Conservation (phyloP, 2,888 invertebrate genomes). For the Neocrepidodera transversa region DNA sequence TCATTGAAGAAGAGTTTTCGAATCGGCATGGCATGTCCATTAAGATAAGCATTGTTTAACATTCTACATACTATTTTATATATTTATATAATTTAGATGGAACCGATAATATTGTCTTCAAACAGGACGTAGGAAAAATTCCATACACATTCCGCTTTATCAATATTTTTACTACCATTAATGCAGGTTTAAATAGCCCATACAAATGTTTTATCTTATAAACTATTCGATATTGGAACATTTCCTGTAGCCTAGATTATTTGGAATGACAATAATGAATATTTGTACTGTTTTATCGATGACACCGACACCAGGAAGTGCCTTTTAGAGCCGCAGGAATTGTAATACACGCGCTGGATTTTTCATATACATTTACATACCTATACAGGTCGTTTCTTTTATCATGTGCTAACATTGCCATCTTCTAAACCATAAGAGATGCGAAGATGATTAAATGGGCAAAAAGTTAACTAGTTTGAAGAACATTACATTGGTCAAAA, state of each 20-base stretch:
- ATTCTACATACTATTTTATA: not conserved
- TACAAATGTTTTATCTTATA: constrained; percentile 12
- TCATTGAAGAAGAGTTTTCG: not conserved
- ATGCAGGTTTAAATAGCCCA: constrained; percentile 11
- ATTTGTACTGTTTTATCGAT: constrained; percentile 14
- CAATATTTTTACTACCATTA: constrained; percentile 11
- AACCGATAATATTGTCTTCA: constrained; percentile 16
- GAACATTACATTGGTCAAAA: too few relatives aligned
- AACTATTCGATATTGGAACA: constrained; percentile 14
- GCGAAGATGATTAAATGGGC: too few relatives aligned
- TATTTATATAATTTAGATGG: constrained; percentile 18
- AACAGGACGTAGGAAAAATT: constrained; percentile 19
- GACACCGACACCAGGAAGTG: constrained; percentile 1
- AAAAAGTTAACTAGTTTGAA: too few relatives aligned
- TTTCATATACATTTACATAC: too few relatives aligned
- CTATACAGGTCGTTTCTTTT: too few relatives aligned
- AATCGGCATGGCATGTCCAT: constrained; percentile 2
- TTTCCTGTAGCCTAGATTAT: constrained; percentile 20
- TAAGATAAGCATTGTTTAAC: not conserved
- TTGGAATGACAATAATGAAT: constrained; percentile 7
- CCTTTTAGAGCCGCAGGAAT: not conserved
- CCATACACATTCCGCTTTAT: constrained; percentile 2
- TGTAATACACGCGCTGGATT: too few relatives aligned
- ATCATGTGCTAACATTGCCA: too few relatives aligned
- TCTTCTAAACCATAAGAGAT: too few relatives aligned